Percentiles rank a stretch among this genome's conserved stretches.
Evolutionary conservation across 1,140 invertebrate species (phyloP).

Genomic region (Rhynchophorus ferrugineus): DNA sequence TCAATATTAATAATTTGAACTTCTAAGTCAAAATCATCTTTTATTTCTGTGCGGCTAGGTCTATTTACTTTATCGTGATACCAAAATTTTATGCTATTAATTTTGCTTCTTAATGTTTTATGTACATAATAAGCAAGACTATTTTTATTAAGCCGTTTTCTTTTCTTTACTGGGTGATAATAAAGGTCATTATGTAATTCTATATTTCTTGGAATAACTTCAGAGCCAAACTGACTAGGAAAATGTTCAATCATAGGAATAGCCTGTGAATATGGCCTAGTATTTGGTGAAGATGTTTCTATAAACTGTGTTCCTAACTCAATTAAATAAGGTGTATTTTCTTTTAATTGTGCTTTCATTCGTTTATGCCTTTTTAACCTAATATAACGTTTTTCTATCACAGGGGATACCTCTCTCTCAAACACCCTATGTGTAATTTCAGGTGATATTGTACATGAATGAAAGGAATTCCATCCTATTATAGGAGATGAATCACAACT

Average conservation of each 20-base stretch:
- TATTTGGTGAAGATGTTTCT: not conserved
- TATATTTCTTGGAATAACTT: not conserved
- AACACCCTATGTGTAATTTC: not conserved
- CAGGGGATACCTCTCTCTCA: slow-evolving; percentile 1
- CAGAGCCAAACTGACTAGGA: slow-evolving; percentile 10
- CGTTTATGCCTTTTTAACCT: slow-evolving; percentile 3
- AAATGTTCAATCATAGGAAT: slow-evolving; percentile 12
- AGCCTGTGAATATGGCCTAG: not conserved
- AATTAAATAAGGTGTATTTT: too few species aligned
- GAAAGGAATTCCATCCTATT: not conserved
- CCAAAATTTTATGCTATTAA: slow-evolving; percentile 21
- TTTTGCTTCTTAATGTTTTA: slow-evolving; percentile 17
- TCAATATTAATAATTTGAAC: slow-evolving; percentile 4
- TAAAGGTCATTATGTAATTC: not conserved
- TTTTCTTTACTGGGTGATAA: slow-evolving; percentile 12
- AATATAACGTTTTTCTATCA: slow-evolving; percentile 2
- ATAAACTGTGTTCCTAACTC: not conserved
- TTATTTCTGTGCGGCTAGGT: not conserved
- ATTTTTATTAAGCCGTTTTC: slow-evolving; percentile 21
- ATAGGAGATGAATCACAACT: slow-evolving; percentile 1
- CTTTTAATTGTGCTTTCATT: not conserved
- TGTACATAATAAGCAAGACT: slow-evolving; percentile 21
- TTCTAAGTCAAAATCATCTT: slow-evolving; percentile 4
- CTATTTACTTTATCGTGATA: slow-evolving; percentile 20
- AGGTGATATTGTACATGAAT: slow-evolving; percentile 8